phyloP scores from a whole-genome alignment of 1,140 invertebrate genomes.

The Dolichoris vasculosae region DNA sequence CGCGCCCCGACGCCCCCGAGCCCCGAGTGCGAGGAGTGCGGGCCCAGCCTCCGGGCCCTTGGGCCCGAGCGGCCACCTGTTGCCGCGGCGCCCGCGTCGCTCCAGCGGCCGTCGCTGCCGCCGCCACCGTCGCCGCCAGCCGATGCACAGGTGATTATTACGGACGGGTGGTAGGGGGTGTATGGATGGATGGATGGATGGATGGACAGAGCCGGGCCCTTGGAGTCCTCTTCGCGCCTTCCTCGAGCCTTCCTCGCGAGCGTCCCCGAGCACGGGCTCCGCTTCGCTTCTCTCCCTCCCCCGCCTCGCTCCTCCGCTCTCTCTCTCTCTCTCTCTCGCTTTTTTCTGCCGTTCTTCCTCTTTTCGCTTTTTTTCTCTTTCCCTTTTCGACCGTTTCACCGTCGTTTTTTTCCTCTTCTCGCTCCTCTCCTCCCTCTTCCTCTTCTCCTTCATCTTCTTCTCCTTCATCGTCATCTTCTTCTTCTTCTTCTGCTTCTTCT shows the following conservation, averaged over 20 bases:
- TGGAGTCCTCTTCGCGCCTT: not conserved
- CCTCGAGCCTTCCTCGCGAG: not conserved
- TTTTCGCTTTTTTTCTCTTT: no score
- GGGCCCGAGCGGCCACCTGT: constrained; percentile 2
- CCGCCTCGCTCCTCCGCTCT: no score
- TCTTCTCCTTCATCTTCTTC: no score
- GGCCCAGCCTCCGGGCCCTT: not conserved
- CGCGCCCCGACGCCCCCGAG: no score
- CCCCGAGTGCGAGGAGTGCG: not conserved
- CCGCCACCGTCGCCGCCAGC: not conserved
- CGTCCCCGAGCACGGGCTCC: not conserved
- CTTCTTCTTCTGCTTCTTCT: not conserved
- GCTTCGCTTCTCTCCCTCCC: no score
- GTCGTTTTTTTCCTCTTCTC: no score
- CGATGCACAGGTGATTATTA: constrained; percentile 9
- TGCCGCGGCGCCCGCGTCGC: not conserved
- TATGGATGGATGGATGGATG: no score
- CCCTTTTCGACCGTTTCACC: no score
- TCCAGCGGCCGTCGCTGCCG: not conserved
- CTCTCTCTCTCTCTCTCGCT: no score
- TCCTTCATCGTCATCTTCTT: no score
- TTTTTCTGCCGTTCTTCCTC: no score
- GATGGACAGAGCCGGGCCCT: not conserved
- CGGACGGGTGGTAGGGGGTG: not conserved
- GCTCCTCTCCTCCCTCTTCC: not conserved